Evolutionary conservation across 2,888 invertebrate genomes (phyloP), one percentile per base, ranked within the genome.

Genomic region (Lamproptera curius): DNA sequence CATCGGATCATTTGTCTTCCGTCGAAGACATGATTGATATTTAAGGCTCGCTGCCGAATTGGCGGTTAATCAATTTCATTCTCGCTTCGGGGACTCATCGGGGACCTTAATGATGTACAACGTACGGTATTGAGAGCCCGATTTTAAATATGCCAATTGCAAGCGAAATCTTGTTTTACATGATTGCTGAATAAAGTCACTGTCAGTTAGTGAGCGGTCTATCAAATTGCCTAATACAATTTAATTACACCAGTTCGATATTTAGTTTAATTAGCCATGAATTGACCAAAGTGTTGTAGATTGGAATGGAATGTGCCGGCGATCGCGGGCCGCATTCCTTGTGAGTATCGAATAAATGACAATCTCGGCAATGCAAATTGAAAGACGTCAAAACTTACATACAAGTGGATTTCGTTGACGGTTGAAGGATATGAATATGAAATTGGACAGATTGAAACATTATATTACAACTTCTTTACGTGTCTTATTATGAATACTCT

Each of bases 1-100:
- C 56, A 49, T 55, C 51, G 51, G 17, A 44, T 36, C 58, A 62
- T 59, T 56, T 54, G 56, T 58, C 58, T 57, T 50, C 55, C 52
- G 50, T 54, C 53, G 48, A 52, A 55, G 53, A 52, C 54, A 50
- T 44, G 51, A 50, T 52, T 53, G 54, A 52, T 51, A 50, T 55
- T 58, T 43, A 52, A 47, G 6, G 20, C 20, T 20, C 6, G 20
- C 20, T 6, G 20, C 20, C 6, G 4, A 20, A 6, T 20, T 6
- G 4, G 4, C 6, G 4, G 6, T 20, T 20, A 20, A 20, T 20
- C 20, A 20, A 20, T 20, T 5, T 20, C 6, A n/a, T 35, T 33
- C 46, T 49, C 23, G 17, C 46, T 35, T 36, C 31, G n/a, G 11
- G 31, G 31, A 11, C 31, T n/a, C n/a, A n/a, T n/a, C n/a, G n/a